phyloP scores from a whole-genome alignment of 2,113 vertebrate species.

The Gymnocephalus cernua region DNA sequence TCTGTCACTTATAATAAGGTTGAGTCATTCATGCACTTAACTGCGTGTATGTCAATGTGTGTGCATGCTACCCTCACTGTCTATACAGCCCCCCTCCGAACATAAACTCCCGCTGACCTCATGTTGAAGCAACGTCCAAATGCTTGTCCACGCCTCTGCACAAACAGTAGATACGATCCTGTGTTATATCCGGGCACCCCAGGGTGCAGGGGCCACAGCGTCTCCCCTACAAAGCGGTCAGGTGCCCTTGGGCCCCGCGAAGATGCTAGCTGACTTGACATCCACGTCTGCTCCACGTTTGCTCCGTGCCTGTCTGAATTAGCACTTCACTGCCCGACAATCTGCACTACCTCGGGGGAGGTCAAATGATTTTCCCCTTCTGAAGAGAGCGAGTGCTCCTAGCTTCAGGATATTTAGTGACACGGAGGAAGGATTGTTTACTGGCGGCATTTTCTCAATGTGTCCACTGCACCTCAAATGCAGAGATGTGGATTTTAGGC shows the following conservation, averaged over 20 bases:
- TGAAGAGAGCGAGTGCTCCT: constrained; percentile 24
- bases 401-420: constrained; percentile 62
- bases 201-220: constrained; percentile 36
- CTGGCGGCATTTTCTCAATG: constrained; percentile 51
- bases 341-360: constrained; percentile 45
- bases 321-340: constrained; percentile 18
- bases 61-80: neutral
- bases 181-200: constrained; percentile 44
- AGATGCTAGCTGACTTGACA: constrained; percentile 79
- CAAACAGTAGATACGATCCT: neutral
- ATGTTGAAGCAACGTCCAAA: constrained; percentile 26
- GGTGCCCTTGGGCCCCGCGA: constrained; percentile 50
- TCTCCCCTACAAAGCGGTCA: constrained; percentile 68
- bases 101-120: constrained; percentile 48
- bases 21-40: constrained; percentile 2
- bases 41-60: neutral
- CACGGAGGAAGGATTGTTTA: constrained; percentile 45
- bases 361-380: constrained; percentile 64
- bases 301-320: constrained; percentile 71
- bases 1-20: constrained; percentile 15
- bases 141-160: constrained; percentile 8
- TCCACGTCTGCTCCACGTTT: constrained; percentile 56
- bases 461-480: constrained; percentile 54
- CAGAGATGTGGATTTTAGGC: constrained; percentile 29
- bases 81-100: neutral